Evolutionary conservation across 2,113 vertebrate species (phyloP).

Genomic region (Zosterops lateralis): DNA sequence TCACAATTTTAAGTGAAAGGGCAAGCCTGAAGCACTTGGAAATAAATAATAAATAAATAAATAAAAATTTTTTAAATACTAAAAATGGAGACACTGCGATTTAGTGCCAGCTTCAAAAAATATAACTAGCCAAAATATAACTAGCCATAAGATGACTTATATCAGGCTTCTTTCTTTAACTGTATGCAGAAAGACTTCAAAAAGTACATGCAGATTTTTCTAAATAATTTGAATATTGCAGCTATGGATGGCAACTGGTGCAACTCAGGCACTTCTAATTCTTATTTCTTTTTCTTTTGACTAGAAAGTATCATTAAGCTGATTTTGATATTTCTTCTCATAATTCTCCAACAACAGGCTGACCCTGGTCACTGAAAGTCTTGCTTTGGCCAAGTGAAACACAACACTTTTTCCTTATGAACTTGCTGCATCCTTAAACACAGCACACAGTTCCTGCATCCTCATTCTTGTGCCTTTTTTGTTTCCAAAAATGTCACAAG

Average conservation of each 20-base stretch:
- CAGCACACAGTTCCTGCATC: neutral
- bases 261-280: neutral
- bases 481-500: constrained; percentile 38
- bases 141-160: neutral
- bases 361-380: neutral
- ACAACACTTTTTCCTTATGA: neutral
- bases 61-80: neutral
- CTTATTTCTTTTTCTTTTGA: neutral
- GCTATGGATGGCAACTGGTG: neutral
- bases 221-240: neutral
- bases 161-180: neutral
- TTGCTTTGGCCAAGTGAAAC: neutral
- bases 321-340: neutral
- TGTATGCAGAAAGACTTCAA: neutral
- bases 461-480: neutral
- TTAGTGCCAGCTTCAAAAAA: neutral
- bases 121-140: neutral
- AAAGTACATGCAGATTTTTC: neutral
- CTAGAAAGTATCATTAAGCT: neutral
- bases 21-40: neutral
- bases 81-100: neutral
- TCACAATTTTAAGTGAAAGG: constrained; percentile 3
- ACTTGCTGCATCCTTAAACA: neutral
- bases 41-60: neutral
- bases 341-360: neutral